Base-by-base conservation (phyloP, 2,888 invertebrate species). In the Eupithecia subfuscata region DNA sequence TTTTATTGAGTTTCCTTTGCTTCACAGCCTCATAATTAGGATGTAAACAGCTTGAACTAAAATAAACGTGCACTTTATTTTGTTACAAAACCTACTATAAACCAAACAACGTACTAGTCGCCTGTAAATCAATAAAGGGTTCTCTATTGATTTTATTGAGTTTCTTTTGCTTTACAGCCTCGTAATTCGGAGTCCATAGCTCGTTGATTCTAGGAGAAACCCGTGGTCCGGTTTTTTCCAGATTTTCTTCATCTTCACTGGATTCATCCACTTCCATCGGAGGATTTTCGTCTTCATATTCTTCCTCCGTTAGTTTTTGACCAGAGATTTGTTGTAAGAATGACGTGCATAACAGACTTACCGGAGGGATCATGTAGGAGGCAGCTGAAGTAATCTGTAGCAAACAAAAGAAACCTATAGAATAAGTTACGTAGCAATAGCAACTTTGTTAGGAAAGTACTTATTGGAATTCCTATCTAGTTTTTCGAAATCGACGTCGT, bases 341-440 rank as follows among this genome's bases (percentile, higher is more conserved):
- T 12, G 92, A 83, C 0, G 94, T 90, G 84, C 91, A 92, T 11
- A 95, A 85, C 0, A 93, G 85, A 76, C 89, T 91, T 18, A 95
- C 88, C 11, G 93, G 91, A 2, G 95, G 95, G 14, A 94, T 84
- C 92, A 95, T 95, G 82, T 95, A 93, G 0, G 95, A 90, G 0
- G 95, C 89, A 0, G 91, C 91, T 6, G 92, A 88, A 37, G 94
- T 80, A 70, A 95, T 91, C 95, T 95, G 88, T 25, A 90, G 90
- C 68, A 72, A 75, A 6, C 6, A 60, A 25, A 22, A 60, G 25
- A 60, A 52, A 11, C 14, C 14, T 60, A 11, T 25, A 25, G n/a
- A 56, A 56, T 22, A 22, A 1, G 30, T 30, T 30, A 30, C 9
- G 52, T 22, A 22, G n/a, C 52, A 56, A 4, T 30, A 30, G 30